Conservation (phyloP, 2,888 invertebrate species). For the Falcaria lacertinaria region DNA sequence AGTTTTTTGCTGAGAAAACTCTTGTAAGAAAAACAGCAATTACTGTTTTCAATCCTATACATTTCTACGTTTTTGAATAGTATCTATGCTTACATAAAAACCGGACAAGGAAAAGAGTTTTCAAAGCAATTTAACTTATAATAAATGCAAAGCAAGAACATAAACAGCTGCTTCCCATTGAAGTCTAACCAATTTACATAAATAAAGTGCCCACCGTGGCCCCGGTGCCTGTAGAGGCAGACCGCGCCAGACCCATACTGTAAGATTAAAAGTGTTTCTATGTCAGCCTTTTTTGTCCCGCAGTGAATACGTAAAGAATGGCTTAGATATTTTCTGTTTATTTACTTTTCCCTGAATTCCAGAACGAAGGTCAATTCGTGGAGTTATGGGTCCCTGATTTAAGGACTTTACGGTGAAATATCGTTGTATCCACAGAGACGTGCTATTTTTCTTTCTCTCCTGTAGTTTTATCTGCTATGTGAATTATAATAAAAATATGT, state of each 20-base stretch:
- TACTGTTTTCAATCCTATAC: too few species aligned
- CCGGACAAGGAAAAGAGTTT: too few species aligned
- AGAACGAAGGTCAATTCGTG: background rate
- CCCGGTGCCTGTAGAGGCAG: conserved; percentile 8
- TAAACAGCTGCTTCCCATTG: background rate
- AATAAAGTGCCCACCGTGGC: conserved; percentile 3
- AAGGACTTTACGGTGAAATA: background rate
- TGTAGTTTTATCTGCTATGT: too few species aligned
- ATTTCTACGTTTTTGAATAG: too few species aligned
- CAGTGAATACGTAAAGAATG: background rate
- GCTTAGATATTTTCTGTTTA: background rate
- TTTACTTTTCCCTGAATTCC: background rate
- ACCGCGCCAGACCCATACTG: conserved; percentile 9
- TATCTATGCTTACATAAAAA: too few species aligned
- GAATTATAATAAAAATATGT: too few species aligned
- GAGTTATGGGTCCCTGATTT: background rate
- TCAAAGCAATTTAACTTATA: too few species aligned
- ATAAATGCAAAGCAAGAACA: too few species aligned
- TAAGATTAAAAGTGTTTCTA: conserved; percentile 22
- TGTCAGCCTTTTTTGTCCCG: conserved; percentile 17
- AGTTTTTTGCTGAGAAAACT: too few species aligned
- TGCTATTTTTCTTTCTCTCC: too few species aligned
- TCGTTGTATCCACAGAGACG: too few species aligned
- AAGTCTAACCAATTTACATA: background rate
- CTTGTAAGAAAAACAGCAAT: too few species aligned